phyloP scores from a whole-genome alignment of 2,797 vertebrate genomes.

The Mormyrus proboscirostris region DNA sequence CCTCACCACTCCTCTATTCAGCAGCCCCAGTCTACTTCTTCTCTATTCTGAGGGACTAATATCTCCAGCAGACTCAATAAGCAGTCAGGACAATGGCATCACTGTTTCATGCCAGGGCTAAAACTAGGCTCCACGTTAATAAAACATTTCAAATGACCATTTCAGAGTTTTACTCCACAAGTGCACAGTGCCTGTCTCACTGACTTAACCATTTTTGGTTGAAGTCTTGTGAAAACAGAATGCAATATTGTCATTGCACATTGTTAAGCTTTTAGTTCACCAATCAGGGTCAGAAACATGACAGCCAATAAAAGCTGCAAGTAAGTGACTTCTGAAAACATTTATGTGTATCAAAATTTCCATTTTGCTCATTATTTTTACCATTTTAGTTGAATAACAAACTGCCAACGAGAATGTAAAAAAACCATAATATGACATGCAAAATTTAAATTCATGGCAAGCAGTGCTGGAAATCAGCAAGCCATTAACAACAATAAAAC shows the following conservation, averaged over 20 bases:
- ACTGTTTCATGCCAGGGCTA: constrained; percentile 57
- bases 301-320: constrained; percentile 56
- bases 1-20: constrained; percentile 47
- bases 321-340: constrained; percentile 64
- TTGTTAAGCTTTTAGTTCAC: constrained; percentile 59
- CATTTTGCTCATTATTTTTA: constrained; percentile 49
- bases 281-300: constrained; percentile 45
- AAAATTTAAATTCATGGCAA: constrained; percentile 40
- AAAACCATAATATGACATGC: constrained; percentile 43
- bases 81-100: constrained; percentile 65
- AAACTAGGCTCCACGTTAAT: constrained; percentile 59
- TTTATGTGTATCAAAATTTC: constrained; percentile 50
- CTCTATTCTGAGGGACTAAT: constrained; percentile 56
- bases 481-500: background rate
- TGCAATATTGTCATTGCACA: constrained; percentile 45
- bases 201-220: constrained; percentile 31
- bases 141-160: constrained; percentile 61
- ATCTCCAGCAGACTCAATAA: constrained; percentile 58
- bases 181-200: constrained; percentile 45
- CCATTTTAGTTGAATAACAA: constrained; percentile 42
- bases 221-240: constrained; percentile 33
- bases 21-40: constrained; percentile 45
- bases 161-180: constrained; percentile 51
- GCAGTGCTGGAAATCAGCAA: background rate
- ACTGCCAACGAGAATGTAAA: constrained; percentile 40